Conservation (phyloP, 37 sponge, comb jelly and placozoan genomes). For the Crambe crambe region DNA sequence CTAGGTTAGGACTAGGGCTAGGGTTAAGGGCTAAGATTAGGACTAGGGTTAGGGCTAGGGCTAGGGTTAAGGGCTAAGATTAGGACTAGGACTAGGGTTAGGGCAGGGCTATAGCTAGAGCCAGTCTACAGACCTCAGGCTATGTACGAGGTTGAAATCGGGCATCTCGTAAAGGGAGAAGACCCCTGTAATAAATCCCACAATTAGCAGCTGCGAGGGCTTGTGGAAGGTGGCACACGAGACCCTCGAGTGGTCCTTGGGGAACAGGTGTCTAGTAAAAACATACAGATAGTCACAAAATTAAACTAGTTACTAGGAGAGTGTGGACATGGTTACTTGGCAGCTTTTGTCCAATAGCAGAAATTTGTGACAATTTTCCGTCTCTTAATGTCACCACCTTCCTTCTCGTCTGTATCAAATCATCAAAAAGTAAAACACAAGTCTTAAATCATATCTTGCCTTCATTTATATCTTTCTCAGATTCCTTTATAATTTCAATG, state of each 20-base stretch:
- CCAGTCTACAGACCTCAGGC: constrained; percentile 68
- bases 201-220: constrained; percentile 62
- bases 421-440: background rate
- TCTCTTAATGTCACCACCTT: constrained; percentile 1
- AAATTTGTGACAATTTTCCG: constrained; percentile 9
- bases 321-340: too few species aligned
- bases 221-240: constrained; percentile 77
- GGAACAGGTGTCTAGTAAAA: constrained; percentile 61
- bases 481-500: too few species aligned
- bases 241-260: constrained; percentile 54
- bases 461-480: constrained; percentile 5
- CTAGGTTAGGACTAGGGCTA: too few species aligned
- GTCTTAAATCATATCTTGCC: background rate
- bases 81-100: too few species aligned
- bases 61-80: too few species aligned
- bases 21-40: too few species aligned
- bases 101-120: too few species aligned
- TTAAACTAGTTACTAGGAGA: too few species aligned
- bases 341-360: constrained; percentile 46
- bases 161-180: constrained; percentile 95
- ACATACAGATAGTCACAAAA: background rate
- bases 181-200: constrained; percentile 84
- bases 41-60: too few species aligned
- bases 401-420: too few species aligned
- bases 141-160: constrained; percentile 88